phyloP scores from a whole-genome alignment of 1,140 invertebrate species.

The Polypedilum pembai region DNA sequence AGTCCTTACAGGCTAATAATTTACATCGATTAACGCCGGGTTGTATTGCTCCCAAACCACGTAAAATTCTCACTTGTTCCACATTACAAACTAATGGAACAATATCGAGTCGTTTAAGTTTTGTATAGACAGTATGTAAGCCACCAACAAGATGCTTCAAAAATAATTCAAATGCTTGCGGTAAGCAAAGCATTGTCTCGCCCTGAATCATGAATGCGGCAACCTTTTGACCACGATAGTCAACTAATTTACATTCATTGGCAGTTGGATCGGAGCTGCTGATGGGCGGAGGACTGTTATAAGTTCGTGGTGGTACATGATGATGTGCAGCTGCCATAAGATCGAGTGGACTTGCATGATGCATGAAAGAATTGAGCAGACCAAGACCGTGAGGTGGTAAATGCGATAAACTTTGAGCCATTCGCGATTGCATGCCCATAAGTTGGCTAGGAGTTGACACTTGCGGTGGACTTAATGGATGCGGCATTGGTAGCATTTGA shows the following conservation, averaged over 20 bases:
- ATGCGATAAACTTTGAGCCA: slow-evolving; percentile 50
- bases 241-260: slow-evolving; percentile 89
- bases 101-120: slow-evolving; percentile 93
- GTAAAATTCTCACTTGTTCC: slow-evolving; percentile 90
- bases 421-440: slow-evolving; percentile 40
- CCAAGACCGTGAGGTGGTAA: slow-evolving; percentile 70
- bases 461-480: slow-evolving; percentile 52
- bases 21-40: slow-evolving; percentile 97
- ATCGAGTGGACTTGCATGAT: slow-evolving; percentile 46
- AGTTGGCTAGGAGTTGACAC: slow-evolving; percentile 48
- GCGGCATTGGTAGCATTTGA: slow-evolving; percentile 45
- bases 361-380: slow-evolving; percentile 58
- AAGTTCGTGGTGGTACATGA: slow-evolving; percentile 52
- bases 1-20: slow-evolving; percentile 91
- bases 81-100: slow-evolving; percentile 95
- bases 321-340: slow-evolving; percentile 36
- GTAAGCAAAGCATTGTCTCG: slow-evolving; percentile 89
- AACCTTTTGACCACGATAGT: slow-evolving; percentile 88
- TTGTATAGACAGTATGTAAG: slow-evolving; percentile 94
- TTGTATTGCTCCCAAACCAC: slow-evolving; percentile 92
- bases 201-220: slow-evolving; percentile 91
- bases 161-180: slow-evolving; percentile 94
- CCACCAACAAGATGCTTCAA: slow-evolving; percentile 94
- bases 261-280: slow-evolving; percentile 80
- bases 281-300: slow-evolving; percentile 71